Evolutionary conservation across 2,797 vertebrate genomes (phyloP).

Genomic region (Gadopsis marmoratus): DNA sequence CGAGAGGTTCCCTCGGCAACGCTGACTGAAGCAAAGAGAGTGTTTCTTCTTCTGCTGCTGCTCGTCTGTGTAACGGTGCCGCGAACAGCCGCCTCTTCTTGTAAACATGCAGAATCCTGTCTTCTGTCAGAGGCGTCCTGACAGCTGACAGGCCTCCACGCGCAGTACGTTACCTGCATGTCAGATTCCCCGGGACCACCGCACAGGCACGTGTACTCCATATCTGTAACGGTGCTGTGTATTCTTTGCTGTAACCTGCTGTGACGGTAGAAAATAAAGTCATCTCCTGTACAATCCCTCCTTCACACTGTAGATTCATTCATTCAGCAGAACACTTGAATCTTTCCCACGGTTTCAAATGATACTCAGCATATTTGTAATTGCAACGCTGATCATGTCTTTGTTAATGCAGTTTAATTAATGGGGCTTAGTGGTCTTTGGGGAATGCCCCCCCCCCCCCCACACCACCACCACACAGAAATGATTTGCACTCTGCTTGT

Average conservation of each 20-base stretch:
- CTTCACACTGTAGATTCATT: neutral
- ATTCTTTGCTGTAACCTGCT: too few relatives aligned
- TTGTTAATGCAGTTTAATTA: too few relatives aligned
- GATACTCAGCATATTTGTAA: too few relatives aligned
- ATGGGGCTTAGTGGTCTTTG: neutral
- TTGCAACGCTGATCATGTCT: too few relatives aligned
- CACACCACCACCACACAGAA: too few relatives aligned
- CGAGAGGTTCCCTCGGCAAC: neutral
- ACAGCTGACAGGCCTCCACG: neutral
- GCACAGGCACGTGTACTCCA: too few relatives aligned
- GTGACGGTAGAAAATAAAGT: too few relatives aligned
- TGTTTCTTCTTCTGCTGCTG: neutral
- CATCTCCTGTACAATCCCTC: neutral
- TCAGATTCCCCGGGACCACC: too few relatives aligned
- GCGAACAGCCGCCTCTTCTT: too few relatives aligned
- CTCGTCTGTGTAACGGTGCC: neutral
- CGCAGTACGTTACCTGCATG: too few relatives aligned
- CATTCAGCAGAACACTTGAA: neutral
- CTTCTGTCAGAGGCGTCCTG: neutral
- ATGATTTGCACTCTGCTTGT: neutral
- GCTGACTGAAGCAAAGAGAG: constrained; percentile 13
- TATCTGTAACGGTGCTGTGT: too few relatives aligned
- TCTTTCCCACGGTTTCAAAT: neutral
- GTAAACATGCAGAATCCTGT: neutral
- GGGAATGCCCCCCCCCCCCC: neutral